A percentile compares a stretch with the other conserved stretches of the same genome.
These are phyloP conservation scores for Tenthredo amoena DNA, from an alignment of 2,888 invertebrate species.

Conservation along the genomic window DNA sequence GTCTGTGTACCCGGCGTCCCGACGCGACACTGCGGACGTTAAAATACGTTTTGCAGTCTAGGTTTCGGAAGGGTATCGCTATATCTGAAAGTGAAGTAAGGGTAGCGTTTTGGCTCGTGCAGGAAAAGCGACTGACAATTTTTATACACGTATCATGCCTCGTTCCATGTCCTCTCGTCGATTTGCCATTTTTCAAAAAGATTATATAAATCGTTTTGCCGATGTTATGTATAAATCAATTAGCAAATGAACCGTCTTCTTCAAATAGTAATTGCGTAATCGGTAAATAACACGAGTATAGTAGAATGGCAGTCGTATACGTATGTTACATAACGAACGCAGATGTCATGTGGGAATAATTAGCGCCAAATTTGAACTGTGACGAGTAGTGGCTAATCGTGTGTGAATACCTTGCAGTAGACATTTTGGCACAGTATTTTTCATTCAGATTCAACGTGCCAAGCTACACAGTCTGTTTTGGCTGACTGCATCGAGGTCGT, in stretches of 20 bases:
- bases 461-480: neutral
- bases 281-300: neutral
- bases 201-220: neutral
- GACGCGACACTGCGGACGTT: conserved; percentile 15
- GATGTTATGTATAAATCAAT: neutral
- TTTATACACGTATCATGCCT: neutral
- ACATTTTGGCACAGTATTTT: conserved; percentile 52
- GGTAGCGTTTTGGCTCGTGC: neutral
- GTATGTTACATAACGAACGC: neutral
- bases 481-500: conserved; percentile 30
- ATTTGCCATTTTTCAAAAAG: neutral
- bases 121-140: neutral
- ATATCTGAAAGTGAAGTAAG: neutral
- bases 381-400: conserved; percentile 12
- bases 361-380: neutral
- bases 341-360: neutral
- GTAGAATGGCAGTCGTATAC: neutral
- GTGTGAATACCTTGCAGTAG: neutral
- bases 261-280: neutral
- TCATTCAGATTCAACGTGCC: conserved; percentile 48
- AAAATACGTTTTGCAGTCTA: conserved; percentile 21
- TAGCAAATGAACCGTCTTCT: neutral
- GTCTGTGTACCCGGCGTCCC: conserved; percentile 21
- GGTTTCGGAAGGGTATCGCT: neutral
- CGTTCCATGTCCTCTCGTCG: neutral